Evolutionary conservation across 2,113 vertebrate species (phyloP).

Genomic region (Aythya baeri): DNA sequence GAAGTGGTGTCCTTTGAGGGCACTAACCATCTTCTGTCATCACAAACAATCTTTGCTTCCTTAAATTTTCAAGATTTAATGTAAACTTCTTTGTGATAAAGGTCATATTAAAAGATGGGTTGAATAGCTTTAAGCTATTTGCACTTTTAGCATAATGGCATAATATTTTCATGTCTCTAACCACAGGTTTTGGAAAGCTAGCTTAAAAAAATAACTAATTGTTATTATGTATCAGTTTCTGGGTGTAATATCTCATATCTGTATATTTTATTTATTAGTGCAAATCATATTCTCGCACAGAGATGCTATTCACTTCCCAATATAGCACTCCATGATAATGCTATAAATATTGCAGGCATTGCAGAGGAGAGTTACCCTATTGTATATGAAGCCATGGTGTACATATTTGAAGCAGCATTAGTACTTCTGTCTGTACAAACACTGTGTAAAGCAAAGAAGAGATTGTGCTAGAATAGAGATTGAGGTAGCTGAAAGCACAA

Average conservation of each 20-base stretch:
- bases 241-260: background rate
- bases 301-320: background rate
- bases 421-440: background rate
- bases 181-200: background rate
- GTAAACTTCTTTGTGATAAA: background rate
- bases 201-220: background rate
- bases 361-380: background rate
- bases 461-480: background rate
- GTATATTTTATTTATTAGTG: background rate
- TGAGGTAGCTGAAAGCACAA: background rate
- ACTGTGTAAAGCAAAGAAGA: rapidly evolving
- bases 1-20: background rate
- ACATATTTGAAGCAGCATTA: background rate
- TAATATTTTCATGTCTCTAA: background rate
- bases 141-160: background rate
- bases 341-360: background rate
- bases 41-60: background rate
- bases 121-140: background rate
- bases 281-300: background rate
- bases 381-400: background rate
- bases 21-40: background rate
- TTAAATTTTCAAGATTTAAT: background rate
- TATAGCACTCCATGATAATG: background rate
- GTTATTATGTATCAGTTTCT: background rate
- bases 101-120: background rate